phyloP scores from a whole-genome alignment of 1,140 invertebrate species.

The Tetragonula clypearis region DNA sequence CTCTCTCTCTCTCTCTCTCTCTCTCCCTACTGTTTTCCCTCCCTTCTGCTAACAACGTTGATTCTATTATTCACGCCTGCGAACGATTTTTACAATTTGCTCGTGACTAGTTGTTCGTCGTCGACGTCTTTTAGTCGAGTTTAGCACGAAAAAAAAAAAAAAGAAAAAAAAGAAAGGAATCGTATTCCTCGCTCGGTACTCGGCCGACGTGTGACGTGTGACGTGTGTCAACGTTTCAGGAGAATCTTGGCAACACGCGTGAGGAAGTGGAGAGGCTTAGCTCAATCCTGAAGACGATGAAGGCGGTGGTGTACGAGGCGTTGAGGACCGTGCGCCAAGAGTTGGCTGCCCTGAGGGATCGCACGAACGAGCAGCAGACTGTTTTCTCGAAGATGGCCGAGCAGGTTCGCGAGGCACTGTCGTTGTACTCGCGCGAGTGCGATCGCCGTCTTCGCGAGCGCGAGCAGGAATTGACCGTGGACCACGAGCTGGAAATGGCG shows the following conservation, averaged over 20 bases:
- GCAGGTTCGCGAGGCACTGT: conserved; percentile 82
- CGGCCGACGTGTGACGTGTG: background rate
- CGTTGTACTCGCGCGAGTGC: conserved; percentile 81
- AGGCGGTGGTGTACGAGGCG: conserved; percentile 77
- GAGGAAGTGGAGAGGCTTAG: conserved; percentile 78
- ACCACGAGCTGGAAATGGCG: conserved; percentile 86
- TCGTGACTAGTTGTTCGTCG: conserved; percentile 7
- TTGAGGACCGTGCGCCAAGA: conserved; percentile 84
- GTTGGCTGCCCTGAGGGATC: conserved; percentile 82
- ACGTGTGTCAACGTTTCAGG: conserved; percentile 72
- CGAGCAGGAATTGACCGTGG: conserved; percentile 84
- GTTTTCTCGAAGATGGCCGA: conserved; percentile 82
- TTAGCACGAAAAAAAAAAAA: background rate
- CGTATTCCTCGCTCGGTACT: background rate
- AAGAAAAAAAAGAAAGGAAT: too few relatives aligned
- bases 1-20: background rate
- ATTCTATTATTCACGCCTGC: background rate
- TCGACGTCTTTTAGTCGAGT: background rate
- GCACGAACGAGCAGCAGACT: conserved; percentile 81
- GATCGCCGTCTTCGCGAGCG: conserved; percentile 83
- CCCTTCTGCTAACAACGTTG: background rate
- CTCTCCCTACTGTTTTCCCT: background rate
- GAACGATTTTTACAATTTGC: background rate
- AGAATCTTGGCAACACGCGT: conserved; percentile 78
- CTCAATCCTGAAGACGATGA: conserved; percentile 71